Conservation (phyloP, 2,797 vertebrate genomes). For the Macropodus opercularis region DNA sequence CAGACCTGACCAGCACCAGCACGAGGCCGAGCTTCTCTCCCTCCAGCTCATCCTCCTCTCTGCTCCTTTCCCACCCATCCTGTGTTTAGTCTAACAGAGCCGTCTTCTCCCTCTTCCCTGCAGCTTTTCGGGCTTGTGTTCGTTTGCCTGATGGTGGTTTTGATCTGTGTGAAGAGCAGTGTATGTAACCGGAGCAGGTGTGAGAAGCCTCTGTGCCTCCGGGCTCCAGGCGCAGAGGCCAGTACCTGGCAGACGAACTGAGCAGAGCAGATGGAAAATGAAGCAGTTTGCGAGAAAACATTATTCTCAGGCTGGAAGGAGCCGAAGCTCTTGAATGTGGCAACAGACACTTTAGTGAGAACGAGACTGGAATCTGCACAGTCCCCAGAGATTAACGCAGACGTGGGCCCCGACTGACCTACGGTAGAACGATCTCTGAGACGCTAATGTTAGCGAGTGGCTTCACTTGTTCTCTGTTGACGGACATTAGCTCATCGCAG, state of each 20-base stretch:
- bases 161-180: slow-evolving; percentile 11
- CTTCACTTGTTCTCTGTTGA: not conserved
- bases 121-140: slow-evolving; percentile 28
- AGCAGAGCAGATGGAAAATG: slow-evolving; percentile 43
- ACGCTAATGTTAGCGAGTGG: too few species aligned
- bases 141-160: slow-evolving; percentile 7
- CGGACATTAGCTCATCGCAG: slow-evolving; percentile 9
- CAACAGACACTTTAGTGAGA: not conserved
- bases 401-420: too few species aligned
- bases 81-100: not conserved
- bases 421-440: too few species aligned
- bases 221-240: slow-evolving; percentile 30
- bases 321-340: not conserved
- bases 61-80: too few species aligned
- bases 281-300: slow-evolving; percentile 33
- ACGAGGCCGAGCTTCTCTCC: slow-evolving; percentile 17
- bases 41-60: slow-evolving; percentile 32
- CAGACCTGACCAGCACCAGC: slow-evolving; percentile 53
- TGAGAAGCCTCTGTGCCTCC: slow-evolving; percentile 39
- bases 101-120: slow-evolving; percentile 18
- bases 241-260: slow-evolving; percentile 34
- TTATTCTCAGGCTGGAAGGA: slow-evolving; percentile 9
- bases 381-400: too few species aligned
- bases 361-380: too few species aligned
- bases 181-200: slow-evolving; percentile 64